Conservation (phyloP, 2,113 vertebrate genomes). For the Laticauda colubrina region DNA sequence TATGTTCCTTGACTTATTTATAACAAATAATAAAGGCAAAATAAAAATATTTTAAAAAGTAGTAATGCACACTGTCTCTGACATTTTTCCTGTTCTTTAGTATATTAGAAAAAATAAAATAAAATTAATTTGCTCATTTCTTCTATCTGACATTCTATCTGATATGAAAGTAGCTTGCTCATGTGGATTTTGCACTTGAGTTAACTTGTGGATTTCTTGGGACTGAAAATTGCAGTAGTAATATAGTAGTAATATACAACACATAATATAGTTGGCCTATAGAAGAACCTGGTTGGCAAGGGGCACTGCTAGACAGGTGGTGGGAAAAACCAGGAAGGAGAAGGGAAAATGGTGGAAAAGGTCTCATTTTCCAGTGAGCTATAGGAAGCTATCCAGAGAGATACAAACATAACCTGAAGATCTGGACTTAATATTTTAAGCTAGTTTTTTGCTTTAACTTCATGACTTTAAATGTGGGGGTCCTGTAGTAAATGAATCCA, state of each 20-base stretch:
- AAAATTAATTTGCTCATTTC: not conserved
- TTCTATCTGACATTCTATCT: not conserved
- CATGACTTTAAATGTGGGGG: not conserved
- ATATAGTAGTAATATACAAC: not conserved
- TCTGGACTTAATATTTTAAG: not conserved
- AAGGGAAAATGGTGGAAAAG: not conserved
- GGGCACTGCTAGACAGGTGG: not conserved
- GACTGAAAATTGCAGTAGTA: not conserved
- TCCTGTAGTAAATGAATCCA: not conserved
- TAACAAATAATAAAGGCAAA: not conserved
- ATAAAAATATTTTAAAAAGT: not conserved
- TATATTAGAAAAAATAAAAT: not conserved
- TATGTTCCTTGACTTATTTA: not conserved
- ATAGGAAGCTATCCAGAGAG: not conserved
- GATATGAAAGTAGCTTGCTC: not conserved
- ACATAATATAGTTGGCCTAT: not conserved
- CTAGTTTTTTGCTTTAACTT: not conserved
- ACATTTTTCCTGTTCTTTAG: not conserved
- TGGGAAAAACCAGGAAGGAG: not conserved
- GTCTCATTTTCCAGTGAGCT: not conserved
- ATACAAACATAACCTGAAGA: not conserved
- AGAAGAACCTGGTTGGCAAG: not conserved
- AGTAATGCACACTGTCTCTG: not conserved
- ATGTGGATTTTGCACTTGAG: not conserved
- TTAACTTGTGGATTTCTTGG: not conserved